Base-by-base conservation (phyloP, 1,140 invertebrate species). In the Ceratoteleas bidentatus region DNA sequence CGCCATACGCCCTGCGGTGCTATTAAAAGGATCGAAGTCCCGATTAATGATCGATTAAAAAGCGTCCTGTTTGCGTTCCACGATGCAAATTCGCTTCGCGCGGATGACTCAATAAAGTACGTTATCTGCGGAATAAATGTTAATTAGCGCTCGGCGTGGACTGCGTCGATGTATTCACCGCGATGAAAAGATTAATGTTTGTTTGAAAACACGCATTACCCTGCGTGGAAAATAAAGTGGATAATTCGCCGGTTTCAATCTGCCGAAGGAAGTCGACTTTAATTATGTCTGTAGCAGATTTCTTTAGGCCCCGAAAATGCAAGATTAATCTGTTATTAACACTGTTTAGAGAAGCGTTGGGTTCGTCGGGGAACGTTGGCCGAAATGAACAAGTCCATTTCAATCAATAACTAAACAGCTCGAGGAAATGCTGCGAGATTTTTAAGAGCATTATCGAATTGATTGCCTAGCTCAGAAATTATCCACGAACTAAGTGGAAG, bases 371-470 rank as follows among this genome's bases (percentile, higher is more conserved):
- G 4, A 24, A 24, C 24, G 4, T 24, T 24, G 40, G 9, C 38
- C 49, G 33, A 40, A 65, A 65, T 65, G 40, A 65, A 14, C 34
- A 53, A 49, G 16, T 24, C 13, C 49, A 50, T 58, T 50, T 69
- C 8, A 54, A 69, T 69, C 54, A 50, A 69, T 69, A 58, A 56
- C n/a, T 15, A 69, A 58, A 69, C 24, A 68, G 53, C 54, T 69
- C 15, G 66, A 69, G 54, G n/a, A 69, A 60, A 69, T 40, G n/a
- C 33, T 24, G 38, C 32, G 32, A 14, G 16, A 60, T 50, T 58
- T 60, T 69, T 69, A 58, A 58, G 15, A 49, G 43, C 24, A 50
- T 69, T 58, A 69, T 69, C 54, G 32, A 58, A 50, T 69, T 69
- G 50, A 69, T 69, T 58, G 53, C 53, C 15, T n/a, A 47, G 64